phyloP scores from a whole-genome alignment of 2,797 vertebrate species.

The Oreortyx pictus region DNA sequence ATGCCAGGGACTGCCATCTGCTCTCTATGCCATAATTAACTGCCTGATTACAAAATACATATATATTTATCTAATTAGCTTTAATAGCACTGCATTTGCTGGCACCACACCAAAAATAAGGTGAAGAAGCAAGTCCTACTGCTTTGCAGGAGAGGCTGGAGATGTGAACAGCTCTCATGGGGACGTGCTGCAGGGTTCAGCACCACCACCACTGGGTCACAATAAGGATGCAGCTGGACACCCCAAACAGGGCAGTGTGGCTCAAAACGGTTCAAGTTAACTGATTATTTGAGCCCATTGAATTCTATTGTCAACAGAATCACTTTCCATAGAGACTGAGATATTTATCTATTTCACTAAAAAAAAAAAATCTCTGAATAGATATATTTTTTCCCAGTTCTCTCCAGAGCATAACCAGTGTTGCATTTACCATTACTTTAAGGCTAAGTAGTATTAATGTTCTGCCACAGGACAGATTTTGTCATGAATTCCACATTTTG shows the following conservation, averaged over 20 bases:
- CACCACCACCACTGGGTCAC: accelerated
- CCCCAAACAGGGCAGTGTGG: neutral
- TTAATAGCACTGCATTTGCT: constrained; percentile 5
- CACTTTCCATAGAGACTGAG: neutral
- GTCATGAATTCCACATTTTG: neutral
- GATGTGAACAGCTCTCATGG: accelerated
- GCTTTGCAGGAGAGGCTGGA: neutral
- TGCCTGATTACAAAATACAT: constrained; percentile 46
- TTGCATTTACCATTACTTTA: neutral
- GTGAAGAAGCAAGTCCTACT: neutral
- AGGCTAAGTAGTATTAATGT: neutral
- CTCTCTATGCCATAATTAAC: constrained; percentile 64
- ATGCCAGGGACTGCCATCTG: constrained; percentile 64
- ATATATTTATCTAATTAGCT: constrained; percentile 68
- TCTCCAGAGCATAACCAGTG: neutral
- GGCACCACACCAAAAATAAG: constrained; percentile 5
- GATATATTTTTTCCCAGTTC: neutral
- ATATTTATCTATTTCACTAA: neutral
- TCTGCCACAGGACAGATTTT: neutral
- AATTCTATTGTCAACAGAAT: neutral
- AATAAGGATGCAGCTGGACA: neutral
- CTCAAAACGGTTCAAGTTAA: neutral
- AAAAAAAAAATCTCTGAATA: neutral
- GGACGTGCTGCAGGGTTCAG: neutral
- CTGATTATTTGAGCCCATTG: neutral